Percentiles rank a stretch among this genome's conserved stretches.
Evolutionary conservation across 2,888 invertebrate genomes (phyloP).

Genomic region (Blera fallax): DNA sequence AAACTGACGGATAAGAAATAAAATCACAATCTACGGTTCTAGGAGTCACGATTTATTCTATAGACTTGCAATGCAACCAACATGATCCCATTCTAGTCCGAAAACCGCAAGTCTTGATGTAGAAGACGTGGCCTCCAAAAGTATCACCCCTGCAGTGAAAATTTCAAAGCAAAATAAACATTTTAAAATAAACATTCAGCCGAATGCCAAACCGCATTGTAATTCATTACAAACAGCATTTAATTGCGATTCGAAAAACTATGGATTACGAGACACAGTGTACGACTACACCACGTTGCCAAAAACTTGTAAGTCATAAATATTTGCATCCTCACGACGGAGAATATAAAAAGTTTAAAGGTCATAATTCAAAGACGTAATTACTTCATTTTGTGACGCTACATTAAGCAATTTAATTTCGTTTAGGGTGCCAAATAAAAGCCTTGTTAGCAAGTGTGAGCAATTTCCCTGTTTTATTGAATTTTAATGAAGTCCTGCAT

Average conservation of each 20-base stretch:
- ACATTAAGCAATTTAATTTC: slow-evolving; percentile 68
- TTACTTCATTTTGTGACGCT: slow-evolving; percentile 58
- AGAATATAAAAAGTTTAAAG: slow-evolving; percentile 17
- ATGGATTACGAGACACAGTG: slow-evolving; percentile 5
- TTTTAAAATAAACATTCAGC: background rate
- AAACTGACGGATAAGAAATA: too few relatives aligned
- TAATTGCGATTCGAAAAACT: slow-evolving; percentile 18
- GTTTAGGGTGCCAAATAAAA: slow-evolving; percentile 58
- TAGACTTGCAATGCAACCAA: too few relatives aligned
- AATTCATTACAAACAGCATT: background rate
- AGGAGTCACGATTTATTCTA: too few relatives aligned
- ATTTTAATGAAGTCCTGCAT: slow-evolving; percentile 60
- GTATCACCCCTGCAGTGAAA: background rate
- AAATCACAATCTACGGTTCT: too few relatives aligned
- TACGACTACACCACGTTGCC: slow-evolving; percentile 7
- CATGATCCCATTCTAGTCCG: background rate
- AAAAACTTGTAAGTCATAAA: slow-evolving; percentile 39
- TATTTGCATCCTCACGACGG: background rate
- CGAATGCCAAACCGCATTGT: slow-evolving; percentile 20
- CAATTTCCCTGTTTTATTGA: slow-evolving; percentile 24
- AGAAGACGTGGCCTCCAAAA: background rate
- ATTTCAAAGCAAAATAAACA: background rate
- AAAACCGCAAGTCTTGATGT: background rate
- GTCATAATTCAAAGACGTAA: slow-evolving; percentile 65
- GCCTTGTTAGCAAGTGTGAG: background rate